A percentile compares a stretch with the other conserved stretches of the same genome.
These are phyloP conservation scores for Caerostris extrusa DNA, from an alignment of 1,140 invertebrate species.

Conservation along the genomic window DNA sequence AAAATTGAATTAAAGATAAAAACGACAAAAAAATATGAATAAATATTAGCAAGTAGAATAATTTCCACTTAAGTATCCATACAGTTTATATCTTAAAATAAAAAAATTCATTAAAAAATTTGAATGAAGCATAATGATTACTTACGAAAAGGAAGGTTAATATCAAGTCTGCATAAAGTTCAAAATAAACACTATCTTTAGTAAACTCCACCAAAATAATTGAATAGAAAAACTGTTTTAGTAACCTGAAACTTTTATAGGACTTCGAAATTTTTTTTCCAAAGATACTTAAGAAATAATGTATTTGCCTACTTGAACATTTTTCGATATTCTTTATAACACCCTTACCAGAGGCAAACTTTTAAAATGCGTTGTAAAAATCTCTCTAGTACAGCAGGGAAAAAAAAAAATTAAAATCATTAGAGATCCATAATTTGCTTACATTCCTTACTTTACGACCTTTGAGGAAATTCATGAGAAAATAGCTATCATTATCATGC, in stretches of 20 bases:
- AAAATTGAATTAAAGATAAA: too few species aligned
- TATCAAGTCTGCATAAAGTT: neutral
- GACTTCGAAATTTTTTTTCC: neutral
- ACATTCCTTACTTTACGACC: constrained; percentile 64
- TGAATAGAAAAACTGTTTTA: neutral
- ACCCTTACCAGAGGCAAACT: constrained; percentile 5
- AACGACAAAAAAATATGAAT: too few species aligned
- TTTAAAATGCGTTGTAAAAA: constrained; percentile 42
- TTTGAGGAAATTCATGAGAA: constrained; percentile 55
- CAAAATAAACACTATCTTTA: neutral
- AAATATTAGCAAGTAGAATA: too few species aligned
- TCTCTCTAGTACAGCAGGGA: neutral
- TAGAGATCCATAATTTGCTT: constrained; percentile 64
- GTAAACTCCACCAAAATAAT: neutral
- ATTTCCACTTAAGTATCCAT: too few species aligned
- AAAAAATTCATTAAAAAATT: neutral
- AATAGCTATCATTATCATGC: constrained; percentile 46
- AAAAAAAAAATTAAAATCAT: constrained; percentile 67
- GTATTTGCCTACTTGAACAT: constrained; percentile 24
- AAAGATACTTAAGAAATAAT: constrained; percentile 10
- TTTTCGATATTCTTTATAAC: constrained; percentile 32
- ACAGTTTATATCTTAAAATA: too few species aligned
- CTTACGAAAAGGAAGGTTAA: neutral
- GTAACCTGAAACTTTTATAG: constrained; percentile 4
- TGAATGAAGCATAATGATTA: neutral